Evolutionary conservation across 2,797 vertebrate genomes (phyloP).

Genomic region (Lithobates pipiens): DNA sequence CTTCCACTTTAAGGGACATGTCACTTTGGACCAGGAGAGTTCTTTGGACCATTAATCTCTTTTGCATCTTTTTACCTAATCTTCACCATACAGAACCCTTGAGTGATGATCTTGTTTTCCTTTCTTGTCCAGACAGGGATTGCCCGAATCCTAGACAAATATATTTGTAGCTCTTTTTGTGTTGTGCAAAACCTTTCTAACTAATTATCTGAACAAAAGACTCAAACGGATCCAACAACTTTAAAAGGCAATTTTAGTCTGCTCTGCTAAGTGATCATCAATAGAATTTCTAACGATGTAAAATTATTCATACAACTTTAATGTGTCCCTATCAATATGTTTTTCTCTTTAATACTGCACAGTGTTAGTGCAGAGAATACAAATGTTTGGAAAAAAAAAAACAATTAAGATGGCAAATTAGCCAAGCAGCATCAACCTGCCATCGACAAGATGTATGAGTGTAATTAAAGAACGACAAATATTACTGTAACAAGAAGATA

Average conservation of each 20-base stretch:
- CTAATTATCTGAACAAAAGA: background rate
- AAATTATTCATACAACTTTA: conserved; percentile 49
- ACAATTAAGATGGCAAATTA: conserved; percentile 62
- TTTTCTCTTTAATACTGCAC: conserved; percentile 36
- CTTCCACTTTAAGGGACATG: background rate
- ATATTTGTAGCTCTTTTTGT: background rate
- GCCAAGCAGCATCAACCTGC: conserved; percentile 51
- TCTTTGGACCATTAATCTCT: background rate
- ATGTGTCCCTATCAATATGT: conserved; percentile 55
- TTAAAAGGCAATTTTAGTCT: conserved; percentile 20
- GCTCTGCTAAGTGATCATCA: conserved; percentile 39
- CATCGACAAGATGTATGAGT: conserved; percentile 54
- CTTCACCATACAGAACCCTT: background rate
- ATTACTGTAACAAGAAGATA: conserved; percentile 61
- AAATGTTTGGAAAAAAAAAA: conserved; percentile 61
- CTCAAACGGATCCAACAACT: background rate
- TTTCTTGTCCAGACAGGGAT: background rate
- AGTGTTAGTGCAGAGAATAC: conserved; percentile 43
- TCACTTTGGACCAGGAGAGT: background rate
- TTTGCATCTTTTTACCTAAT: background rate
- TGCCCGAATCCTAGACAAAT: background rate
- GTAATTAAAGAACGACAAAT: conserved; percentile 60
- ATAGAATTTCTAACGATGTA: conserved; percentile 35
- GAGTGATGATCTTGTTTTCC: too few relatives aligned
- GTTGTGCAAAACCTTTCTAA: background rate